A percentile compares a stretch with the other conserved stretches of the same genome.
phyloP scores from a whole-genome alignment of 2,797 vertebrate genomes.

The Nasua narica region DNA sequence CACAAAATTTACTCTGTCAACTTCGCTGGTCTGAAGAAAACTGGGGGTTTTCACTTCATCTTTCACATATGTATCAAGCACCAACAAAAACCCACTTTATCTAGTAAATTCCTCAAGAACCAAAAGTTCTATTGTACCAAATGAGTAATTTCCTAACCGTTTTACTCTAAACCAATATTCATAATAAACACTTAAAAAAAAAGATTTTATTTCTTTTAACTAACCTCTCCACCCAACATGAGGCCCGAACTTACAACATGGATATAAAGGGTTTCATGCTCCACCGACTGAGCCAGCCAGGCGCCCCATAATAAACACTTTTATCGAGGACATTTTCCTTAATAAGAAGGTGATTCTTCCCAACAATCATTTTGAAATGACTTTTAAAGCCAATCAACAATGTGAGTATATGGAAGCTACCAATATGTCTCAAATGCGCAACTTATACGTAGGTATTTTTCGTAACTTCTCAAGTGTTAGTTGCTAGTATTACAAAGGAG shows the following conservation, averaged over 20 bases:
- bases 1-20: neutral
- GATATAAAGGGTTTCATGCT: neutral
- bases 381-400: neutral
- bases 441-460: neutral
- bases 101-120: neutral
- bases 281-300: neutral
- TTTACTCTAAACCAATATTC: neutral
- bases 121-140: neutral
- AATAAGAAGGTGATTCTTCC: slow-evolving; percentile 3
- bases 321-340: neutral
- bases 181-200: neutral
- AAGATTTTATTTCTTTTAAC: neutral
- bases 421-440: neutral
- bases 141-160: neutral
- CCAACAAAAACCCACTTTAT: neutral
- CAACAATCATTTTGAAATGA: neutral
- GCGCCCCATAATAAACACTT: neutral
- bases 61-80: neutral
- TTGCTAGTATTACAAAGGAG: neutral
- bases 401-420: neutral
- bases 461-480: slow-evolving; percentile 8
- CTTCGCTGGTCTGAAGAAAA: neutral
- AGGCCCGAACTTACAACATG: neutral
- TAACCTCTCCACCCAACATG: neutral
- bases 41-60: neutral